Conservation (phyloP, 2,888 invertebrate species). For the Carpatolechia fugitivella region DNA sequence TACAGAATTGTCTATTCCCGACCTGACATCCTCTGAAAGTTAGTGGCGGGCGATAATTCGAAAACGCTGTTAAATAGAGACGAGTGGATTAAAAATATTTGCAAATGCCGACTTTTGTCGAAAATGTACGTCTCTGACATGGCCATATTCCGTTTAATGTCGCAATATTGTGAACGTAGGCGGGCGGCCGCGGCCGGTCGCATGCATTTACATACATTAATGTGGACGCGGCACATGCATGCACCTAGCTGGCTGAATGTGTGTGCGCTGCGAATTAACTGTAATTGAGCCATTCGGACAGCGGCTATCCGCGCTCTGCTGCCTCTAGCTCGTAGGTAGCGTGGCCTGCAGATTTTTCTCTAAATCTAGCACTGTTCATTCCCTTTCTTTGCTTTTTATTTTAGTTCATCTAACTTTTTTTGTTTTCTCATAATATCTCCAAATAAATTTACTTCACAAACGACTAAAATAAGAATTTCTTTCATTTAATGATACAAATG, state of each 20-base stretch:
- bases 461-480: too few species aligned
- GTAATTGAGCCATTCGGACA: slow-evolving; percentile 78
- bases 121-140: slow-evolving; percentile 67
- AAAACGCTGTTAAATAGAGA: slow-evolving; percentile 51
- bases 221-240: slow-evolving; percentile 71
- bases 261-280: slow-evolving; percentile 77
- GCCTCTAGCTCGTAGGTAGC: slow-evolving; percentile 52
- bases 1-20: background rate
- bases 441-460: background rate
- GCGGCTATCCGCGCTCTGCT: slow-evolving; percentile 59
- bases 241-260: slow-evolving; percentile 65
- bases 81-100: slow-evolving; percentile 58
- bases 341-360: slow-evolving; percentile 34
- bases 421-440: background rate
- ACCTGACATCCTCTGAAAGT: background rate
- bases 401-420: too few species aligned
- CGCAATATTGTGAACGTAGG: slow-evolving; percentile 74
- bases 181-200: slow-evolving; percentile 68
- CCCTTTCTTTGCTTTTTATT: too few species aligned
- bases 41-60: slow-evolving; percentile 25
- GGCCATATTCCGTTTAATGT: slow-evolving; percentile 75
- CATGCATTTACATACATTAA: slow-evolving; percentile 79
- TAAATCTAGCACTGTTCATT: background rate
- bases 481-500: too few species aligned
- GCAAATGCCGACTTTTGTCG: slow-evolving; percentile 71